Evolutionary conservation across 1,140 invertebrate species (phyloP), one percentile per base, ranked within the genome.

Genomic region (Drosophila ambigua): DNA sequence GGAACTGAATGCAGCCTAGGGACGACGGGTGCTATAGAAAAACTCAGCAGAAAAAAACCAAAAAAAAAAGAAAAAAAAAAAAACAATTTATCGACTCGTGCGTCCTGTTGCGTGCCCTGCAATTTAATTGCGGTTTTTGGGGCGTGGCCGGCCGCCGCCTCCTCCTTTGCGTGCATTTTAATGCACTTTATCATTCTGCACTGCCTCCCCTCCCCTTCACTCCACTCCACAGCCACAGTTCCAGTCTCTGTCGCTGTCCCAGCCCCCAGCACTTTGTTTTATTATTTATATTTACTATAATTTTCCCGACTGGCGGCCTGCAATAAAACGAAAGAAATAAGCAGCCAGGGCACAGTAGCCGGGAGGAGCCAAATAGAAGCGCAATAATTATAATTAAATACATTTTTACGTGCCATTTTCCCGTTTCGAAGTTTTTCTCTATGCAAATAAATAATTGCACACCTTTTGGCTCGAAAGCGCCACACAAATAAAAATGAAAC

Each of bases 251-350:
- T 20, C 20, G 5, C 3, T 6, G 28, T 16, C 60, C 52, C 45
- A 57, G 62, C 73, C 28, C 60, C 52, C 45, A 57, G 62, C 73
- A 81, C 76, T 75, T 78, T 83, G 83, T 87, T 87, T 88, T 87
- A 87, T 87, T 87, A 88, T 87, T 87, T 88, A 87, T 87, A 82
- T 88, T 87, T 88, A 79, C 78, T 83, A 88, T 88, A 87, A 88
- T 83, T 87, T 78, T 75, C 53, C 79, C 50, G 55, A 59, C 35
- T 39, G 35, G 58, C 72, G 71, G 53, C 60, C 57, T 49, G 16
- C 52, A 59, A 62, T 62, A 84, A 83, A 72, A 74, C 66, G 20
- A 54, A 24, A 58, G 35, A 75, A 58, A 58, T 53, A 74, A 74
- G 44, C 72, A 66, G 49, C 52, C 41, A 11, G 26, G 44, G 54